phyloP scores from a whole-genome alignment of 2,888 invertebrate species.

The Eristalinus sepulchralis region DNA sequence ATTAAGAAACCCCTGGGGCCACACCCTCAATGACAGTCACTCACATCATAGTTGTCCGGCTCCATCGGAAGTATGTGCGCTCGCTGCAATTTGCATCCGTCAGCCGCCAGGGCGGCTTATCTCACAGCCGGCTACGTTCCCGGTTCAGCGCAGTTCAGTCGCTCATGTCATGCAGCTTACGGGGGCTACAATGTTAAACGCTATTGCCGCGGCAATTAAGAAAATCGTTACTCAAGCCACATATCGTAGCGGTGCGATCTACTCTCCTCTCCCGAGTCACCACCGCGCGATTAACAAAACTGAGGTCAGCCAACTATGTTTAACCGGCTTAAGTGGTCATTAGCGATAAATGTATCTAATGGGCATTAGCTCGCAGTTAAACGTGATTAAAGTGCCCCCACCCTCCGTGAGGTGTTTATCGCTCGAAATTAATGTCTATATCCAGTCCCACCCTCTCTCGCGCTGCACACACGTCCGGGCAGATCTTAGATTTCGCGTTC shows the following conservation, averaged over 20 bases:
- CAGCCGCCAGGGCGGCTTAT: neutral
- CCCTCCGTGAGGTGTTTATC: neutral
- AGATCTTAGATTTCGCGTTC: conserved; percentile 27
- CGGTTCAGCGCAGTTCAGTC: neutral
- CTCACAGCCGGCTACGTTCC: neutral
- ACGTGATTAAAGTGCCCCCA: conserved; percentile 19
- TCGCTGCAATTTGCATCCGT: neutral
- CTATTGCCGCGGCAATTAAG: neutral
- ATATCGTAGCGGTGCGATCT: conserved; percentile 13
- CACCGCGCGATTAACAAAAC: conserved; percentile 21
- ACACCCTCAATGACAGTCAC: neutral
- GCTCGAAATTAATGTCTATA: conserved; percentile 37
- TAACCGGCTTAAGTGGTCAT: conserved; percentile 9
- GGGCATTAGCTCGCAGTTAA: neutral
- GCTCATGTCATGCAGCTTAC: neutral
- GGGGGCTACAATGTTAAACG: neutral
- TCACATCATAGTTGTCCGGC: neutral
- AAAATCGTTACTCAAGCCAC: conserved; percentile 8
- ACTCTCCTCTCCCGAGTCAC: neutral
- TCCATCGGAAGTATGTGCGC: neutral
- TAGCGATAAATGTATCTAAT: conserved; percentile 18
- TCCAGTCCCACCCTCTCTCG: conserved; percentile 1
- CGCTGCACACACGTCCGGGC: neutral
- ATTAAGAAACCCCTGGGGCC: neutral
- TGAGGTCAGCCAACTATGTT: conserved; percentile 19